Percentiles rank a stretch among this genome's conserved stretches.
Conservation (phyloP, 2,797 vertebrate genomes). For the Tauraco hartlaubi region DNA sequence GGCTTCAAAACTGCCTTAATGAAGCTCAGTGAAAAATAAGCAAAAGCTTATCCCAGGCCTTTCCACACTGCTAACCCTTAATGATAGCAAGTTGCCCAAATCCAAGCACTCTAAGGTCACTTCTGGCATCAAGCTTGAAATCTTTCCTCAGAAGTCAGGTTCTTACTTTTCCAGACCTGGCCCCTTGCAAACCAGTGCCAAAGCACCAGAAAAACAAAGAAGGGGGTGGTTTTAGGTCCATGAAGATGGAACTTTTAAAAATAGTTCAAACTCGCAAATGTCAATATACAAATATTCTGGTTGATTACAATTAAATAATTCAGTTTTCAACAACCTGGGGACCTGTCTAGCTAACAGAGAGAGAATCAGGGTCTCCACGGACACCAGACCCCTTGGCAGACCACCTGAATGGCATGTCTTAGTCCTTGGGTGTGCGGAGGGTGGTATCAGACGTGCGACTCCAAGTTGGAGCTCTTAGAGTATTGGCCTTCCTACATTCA, state of each 20-base stretch:
- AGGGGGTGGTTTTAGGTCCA: neutral
- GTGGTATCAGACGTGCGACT: fast-evolving
- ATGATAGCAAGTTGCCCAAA: neutral
- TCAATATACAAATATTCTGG: neutral
- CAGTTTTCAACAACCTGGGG: neutral
- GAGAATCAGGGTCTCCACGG: neutral
- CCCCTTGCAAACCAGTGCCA: neutral
- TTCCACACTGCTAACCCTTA: neutral
- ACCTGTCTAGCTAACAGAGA: neutral
- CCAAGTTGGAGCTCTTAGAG: neutral
- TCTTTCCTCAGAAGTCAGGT: neutral
- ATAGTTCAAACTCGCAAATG: neutral
- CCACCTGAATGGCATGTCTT: fast-evolving
- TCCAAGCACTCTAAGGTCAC: neutral
- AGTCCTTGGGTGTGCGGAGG: fast-evolving
- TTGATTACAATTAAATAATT: neutral
- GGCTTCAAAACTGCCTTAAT: neutral
- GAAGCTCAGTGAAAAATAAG: neutral
- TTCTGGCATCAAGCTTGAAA: neutral
- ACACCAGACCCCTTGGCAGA: neutral
- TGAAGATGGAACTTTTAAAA: neutral
- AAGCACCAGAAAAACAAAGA: neutral
- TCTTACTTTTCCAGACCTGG: neutral
- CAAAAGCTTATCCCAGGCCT: neutral
- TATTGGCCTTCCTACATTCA: neutral